Evolutionary conservation across 2,113 vertebrate genomes (phyloP).

Genomic region (Macaca nemestrina): DNA sequence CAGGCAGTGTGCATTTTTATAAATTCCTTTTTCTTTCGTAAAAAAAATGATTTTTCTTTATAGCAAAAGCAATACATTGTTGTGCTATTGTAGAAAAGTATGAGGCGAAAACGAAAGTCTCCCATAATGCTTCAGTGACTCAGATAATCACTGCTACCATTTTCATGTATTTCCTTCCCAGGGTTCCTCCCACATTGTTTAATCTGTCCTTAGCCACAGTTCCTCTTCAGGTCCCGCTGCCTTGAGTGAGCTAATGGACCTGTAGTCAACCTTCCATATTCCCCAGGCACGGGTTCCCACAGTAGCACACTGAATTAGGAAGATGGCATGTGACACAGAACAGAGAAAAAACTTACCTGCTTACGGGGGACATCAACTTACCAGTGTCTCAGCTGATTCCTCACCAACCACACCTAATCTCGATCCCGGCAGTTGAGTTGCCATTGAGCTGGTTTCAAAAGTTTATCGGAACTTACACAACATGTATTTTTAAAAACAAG

Average conservation of each 20-base stretch:
- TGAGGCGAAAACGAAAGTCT: not conserved
- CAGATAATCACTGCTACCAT: not conserved
- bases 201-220: not conserved
- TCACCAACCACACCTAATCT: not conserved
- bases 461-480: not conserved
- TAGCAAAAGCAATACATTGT: not conserved
- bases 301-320: not conserved
- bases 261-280: too few species aligned
- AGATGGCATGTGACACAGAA: rapidly evolving
- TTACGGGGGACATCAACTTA: not conserved
- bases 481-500: not conserved
- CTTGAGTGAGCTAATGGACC: not conserved
- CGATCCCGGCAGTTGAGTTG: not conserved
- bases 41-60: not conserved
- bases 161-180: not conserved
- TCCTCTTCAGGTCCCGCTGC: not conserved
- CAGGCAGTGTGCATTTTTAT: not conserved
- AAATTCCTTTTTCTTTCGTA: conserved; percentile 17
- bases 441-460: not conserved
- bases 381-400: not conserved
- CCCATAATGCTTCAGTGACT: not conserved
- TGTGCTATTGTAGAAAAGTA: not conserved
- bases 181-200: rapidly evolving
- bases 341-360: not conserved
- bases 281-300: not conserved